Evolutionary conservation across 2,797 vertebrate species (phyloP).

Genomic region (Micromesistius poutassou): DNA sequence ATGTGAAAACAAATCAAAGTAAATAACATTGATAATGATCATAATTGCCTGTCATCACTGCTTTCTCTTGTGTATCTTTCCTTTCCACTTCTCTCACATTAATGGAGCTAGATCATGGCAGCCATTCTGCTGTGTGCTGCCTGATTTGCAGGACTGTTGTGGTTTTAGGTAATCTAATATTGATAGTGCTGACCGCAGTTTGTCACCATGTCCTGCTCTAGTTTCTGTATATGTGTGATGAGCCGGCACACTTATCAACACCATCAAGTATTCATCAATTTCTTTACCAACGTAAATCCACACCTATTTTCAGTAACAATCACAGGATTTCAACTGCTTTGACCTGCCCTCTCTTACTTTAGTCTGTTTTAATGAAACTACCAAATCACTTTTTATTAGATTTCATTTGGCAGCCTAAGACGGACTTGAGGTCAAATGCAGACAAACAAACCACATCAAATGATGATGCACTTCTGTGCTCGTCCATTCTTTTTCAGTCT

Average conservation of each 20-base stretch:
- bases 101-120: slow-evolving; percentile 65
- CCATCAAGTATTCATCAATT: slow-evolving; percentile 30
- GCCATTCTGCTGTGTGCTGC: slow-evolving; percentile 62
- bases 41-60: slow-evolving; percentile 59
- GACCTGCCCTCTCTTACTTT: slow-evolving; percentile 1
- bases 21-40: slow-evolving; percentile 59
- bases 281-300: slow-evolving; percentile 30
- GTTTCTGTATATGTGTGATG: slow-evolving; percentile 37
- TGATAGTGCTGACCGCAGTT: slow-evolving; percentile 35
- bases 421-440: background rate
- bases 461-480: background rate
- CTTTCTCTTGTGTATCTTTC: slow-evolving; percentile 53
- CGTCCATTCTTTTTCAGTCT: background rate
- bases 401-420: background rate
- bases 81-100: slow-evolving; percentile 38
- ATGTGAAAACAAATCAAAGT: slow-evolving; percentile 57
- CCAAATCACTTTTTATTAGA: background rate
- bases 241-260: slow-evolving; percentile 39
- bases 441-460: background rate
- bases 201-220: slow-evolving; percentile 42
- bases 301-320: slow-evolving; percentile 43
- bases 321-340: slow-evolving; percentile 28
- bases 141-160: slow-evolving; percentile 48
- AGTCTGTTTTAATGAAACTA: background rate
- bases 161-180: slow-evolving; percentile 35